These are phyloP conservation scores for Galerucella nymphaeae DNA, from an alignment of 2,888 invertebrate species.

Conservation along the genomic window DNA sequence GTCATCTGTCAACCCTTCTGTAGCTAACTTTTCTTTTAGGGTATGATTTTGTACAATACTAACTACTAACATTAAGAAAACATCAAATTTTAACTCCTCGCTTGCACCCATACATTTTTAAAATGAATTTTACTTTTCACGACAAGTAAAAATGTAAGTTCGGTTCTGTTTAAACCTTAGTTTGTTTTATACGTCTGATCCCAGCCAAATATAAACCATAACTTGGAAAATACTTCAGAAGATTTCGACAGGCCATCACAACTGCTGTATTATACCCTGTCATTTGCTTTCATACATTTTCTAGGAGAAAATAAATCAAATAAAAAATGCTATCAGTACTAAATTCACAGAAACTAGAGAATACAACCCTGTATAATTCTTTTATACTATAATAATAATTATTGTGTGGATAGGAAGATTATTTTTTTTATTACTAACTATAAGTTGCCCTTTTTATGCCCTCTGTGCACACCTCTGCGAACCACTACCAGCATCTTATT, in stretches of 20 bases:
- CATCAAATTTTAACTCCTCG: no score
- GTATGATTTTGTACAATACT: no score
- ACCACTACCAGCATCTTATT: background rate
- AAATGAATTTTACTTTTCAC: no score
- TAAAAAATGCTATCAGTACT: background rate
- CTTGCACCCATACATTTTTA: no score
- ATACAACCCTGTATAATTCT: no score
- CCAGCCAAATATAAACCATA: constrained; percentile 55
- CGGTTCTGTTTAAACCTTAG: constrained; percentile 35
- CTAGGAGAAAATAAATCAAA: background rate
- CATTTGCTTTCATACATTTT: constrained; percentile 7
- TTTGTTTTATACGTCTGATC: constrained; percentile 43
- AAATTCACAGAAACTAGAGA: no score
- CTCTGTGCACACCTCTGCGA: background rate
- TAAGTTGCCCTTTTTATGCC: background rate
- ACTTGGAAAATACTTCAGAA: constrained; percentile 55
- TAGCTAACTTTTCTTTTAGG: no score
- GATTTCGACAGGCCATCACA: constrained; percentile 52
- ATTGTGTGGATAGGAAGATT: background rate
- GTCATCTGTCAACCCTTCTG: no score
- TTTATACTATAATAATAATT: no score
- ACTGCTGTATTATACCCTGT: constrained; percentile 47
- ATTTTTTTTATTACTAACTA: background rate
- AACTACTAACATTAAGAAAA: no score
- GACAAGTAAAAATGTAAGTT: background rate